phyloP scores from a whole-genome alignment of 2,888 invertebrate species.

The Parochlus steinenii region DNA sequence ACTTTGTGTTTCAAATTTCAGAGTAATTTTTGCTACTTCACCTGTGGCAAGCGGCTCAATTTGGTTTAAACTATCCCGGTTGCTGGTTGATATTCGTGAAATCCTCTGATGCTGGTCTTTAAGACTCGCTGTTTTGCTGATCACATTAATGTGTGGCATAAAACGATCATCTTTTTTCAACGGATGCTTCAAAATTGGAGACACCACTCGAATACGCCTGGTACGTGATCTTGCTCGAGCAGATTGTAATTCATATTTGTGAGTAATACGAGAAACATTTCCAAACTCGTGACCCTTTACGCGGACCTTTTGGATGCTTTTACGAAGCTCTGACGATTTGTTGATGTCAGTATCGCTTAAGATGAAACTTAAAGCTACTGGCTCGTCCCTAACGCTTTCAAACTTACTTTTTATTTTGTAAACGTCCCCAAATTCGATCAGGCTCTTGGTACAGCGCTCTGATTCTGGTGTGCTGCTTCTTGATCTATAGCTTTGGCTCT shows the following conservation, averaged over 20 bases:
- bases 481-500: conserved; percentile 36
- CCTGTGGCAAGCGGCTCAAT: conserved; percentile 25
- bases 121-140: conserved; percentile 64
- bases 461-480: conserved; percentile 59
- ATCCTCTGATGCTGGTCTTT: conserved; percentile 22
- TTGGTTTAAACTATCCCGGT: conserved; percentile 13
- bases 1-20: conserved; percentile 45
- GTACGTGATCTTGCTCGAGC: conserved; percentile 32
- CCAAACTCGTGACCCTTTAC: conserved; percentile 32
- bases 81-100: conserved; percentile 29
- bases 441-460: conserved; percentile 41
- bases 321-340: conserved; percentile 21
- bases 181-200: conserved; percentile 47
- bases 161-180: conserved; percentile 50
- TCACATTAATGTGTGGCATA: conserved; percentile 83
- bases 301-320: conserved; percentile 3
- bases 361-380: conserved; percentile 19
- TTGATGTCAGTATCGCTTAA: conserved; percentile 64
- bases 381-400: conserved; percentile 44
- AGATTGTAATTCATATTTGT: conserved; percentile 37
- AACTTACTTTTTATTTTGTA: conserved; percentile 60
- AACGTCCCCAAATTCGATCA: conserved; percentile 42
- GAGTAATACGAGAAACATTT: conserved; percentile 42
- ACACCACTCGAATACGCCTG: conserved; percentile 34
- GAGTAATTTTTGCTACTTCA: conserved; percentile 54